phyloP scores from a whole-genome alignment of 2,797 vertebrate species.

The Gymnopithys bicolor region DNA sequence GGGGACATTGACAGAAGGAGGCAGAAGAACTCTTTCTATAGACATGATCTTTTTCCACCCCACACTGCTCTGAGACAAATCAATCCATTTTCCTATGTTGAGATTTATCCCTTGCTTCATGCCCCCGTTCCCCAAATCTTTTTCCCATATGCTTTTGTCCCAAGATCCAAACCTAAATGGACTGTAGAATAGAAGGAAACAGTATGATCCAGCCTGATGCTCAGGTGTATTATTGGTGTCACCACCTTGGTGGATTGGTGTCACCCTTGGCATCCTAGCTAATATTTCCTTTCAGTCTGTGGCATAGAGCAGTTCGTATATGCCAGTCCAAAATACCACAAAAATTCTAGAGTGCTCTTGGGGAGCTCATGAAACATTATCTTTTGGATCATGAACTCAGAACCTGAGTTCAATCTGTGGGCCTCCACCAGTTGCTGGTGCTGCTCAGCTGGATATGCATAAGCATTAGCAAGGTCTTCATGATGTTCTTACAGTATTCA shows the following conservation, averaged over 20 bases:
- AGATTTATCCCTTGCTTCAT: not conserved
- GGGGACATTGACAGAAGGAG: not conserved
- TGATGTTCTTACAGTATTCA: not conserved
- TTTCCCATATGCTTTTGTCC: not conserved
- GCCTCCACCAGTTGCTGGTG: not conserved
- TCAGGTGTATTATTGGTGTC: not conserved
- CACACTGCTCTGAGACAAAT: not conserved
- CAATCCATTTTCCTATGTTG: not conserved
- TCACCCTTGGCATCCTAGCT: not conserved
- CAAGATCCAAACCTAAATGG: not conserved
- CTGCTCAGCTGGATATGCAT: not conserved
- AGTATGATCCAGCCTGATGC: not conserved
- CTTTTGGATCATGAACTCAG: not conserved
- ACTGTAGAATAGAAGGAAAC: not conserved
- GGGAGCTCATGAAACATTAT: not conserved
- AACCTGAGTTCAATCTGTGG: not conserved
- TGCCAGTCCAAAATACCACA: not conserved
- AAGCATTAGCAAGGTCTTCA: not conserved
- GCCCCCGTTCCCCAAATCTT: not conserved
- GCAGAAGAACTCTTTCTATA: not conserved
- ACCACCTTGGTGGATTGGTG: not conserved
- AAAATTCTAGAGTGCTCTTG: not conserved
- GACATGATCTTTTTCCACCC: not conserved
- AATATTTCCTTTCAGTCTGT: not conserved
- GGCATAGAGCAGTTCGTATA: not conserved